A percentile compares a stretch with the other conserved stretches of the same genome.
These are phyloP conservation scores for Murina feae DNA, from an alignment of 2,113 vertebrate genomes.

Conservation along the genomic window DNA sequence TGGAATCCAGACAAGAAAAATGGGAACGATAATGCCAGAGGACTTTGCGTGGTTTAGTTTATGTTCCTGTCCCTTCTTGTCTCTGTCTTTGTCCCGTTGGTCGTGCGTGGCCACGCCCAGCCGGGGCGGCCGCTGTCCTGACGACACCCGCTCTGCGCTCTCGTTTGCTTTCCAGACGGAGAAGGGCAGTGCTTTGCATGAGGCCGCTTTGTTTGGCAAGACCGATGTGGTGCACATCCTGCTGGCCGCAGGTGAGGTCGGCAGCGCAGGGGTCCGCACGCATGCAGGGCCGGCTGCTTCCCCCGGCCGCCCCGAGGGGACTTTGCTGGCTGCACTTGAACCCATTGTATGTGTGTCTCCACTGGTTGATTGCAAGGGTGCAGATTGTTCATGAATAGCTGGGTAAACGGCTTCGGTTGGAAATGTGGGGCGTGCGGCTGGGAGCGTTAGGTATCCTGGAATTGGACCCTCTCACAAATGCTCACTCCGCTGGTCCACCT, in stretches of 20 bases:
- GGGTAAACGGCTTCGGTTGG: constrained; percentile 29
- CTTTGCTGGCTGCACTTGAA: constrained; percentile 34
- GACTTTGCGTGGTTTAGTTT: neutral
- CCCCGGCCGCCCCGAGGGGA: neutral
- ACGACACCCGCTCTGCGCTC: constrained; percentile 75
- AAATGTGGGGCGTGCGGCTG: neutral
- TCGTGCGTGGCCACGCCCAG: constrained; percentile 38
- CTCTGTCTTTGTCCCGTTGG: constrained; percentile 28
- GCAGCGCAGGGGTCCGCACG: constrained; percentile 56
- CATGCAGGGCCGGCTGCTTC: constrained; percentile 37
- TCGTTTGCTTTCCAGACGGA: constrained; percentile 91
- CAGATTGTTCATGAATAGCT: neutral
- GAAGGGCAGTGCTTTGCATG: constrained; percentile 98
- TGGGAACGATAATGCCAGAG: constrained; percentile 43
- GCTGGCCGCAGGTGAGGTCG: constrained; percentile 91
- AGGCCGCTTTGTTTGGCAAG: constrained; percentile 98
- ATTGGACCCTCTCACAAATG: neutral
- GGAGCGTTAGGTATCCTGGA: neutral
- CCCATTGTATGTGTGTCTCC: neutral
- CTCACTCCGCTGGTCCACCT: constrained; percentile 35
- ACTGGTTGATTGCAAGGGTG: neutral
- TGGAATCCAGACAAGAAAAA: neutral
- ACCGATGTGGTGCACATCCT: constrained; percentile 97
- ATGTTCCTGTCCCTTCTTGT: constrained; percentile 16
- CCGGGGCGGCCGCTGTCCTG: constrained; percentile 64